Evolutionary conservation across 2,888 invertebrate species (phyloP), one percentile per base, ranked within the genome.

Genomic region (Rotaria macrura): DNA sequence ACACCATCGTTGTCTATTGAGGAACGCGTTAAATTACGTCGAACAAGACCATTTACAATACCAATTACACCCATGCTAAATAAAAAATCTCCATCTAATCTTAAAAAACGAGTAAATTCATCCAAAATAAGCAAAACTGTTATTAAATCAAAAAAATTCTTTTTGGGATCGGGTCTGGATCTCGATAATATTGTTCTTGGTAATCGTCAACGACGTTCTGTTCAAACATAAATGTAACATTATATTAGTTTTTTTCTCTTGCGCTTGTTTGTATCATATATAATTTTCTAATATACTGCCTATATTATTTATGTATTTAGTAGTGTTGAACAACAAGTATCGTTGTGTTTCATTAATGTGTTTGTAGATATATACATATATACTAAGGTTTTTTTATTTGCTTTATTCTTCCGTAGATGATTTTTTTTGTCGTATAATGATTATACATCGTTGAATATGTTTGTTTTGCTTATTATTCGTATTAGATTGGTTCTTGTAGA

Each of bases 21-120:
- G 43, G 79, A 79, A 79, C 79, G 79, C 25, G 79, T 79, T 25
- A 79, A 79, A 79, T 34, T 79, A n/a, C 40, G 79, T 79, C 43
- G 79, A 79, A 79, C 79, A n/a, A 79, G 1, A 65, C 65, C 29
- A 34, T 65, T 65, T 34, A 2, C 9, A 29, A 29, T 34, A 65
- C 34, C 65, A 20, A 65, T 65, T 29, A 65, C 17, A 65, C 65
- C 65, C 20, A 4, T 65, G 34, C 17, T 34, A 5, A 65, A 65
- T 65, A 65, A 65, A 34, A 54, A 23, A 25, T 7, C 7, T 25
- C 23, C 23, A 54, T 7, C 25, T 54, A 54, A 47, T 47, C 10
- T 49, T 49, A 49, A 49, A 49, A 49, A 65, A 34, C 65, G 20
- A 34, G 25, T n/a, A 40, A 25, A 79, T 43, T 14, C 17, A n/a